phyloP scores from a whole-genome alignment of 2,797 vertebrate genomes.

The Hirundo rustica region DNA sequence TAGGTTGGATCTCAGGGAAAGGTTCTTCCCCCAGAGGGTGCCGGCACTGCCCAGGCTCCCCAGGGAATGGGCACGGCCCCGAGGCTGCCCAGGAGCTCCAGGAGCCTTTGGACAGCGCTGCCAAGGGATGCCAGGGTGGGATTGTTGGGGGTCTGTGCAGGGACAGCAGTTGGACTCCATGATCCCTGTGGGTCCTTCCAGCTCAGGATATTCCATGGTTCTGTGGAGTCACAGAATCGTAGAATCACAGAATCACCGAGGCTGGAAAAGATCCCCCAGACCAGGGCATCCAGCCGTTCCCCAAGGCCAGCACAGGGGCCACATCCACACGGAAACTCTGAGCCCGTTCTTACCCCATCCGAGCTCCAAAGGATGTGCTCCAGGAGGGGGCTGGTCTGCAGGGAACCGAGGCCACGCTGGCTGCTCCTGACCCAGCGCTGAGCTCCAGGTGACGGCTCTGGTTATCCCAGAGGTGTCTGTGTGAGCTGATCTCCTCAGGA shows the following conservation, averaged over 20 bases:
- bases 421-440: not conserved
- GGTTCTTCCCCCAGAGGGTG: not conserved
- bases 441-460: not conserved
- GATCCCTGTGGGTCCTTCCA: not conserved
- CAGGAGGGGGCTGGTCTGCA: not conserved
- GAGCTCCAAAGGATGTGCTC: not conserved
- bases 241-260: not conserved
- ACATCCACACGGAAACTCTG: not conserved
- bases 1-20: not conserved
- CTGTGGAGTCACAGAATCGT: not conserved
- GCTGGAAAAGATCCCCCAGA: not conserved
- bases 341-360: fast-evolving
- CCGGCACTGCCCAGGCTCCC: not conserved
- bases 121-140: not conserved
- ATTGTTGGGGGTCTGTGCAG: not conserved
- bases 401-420: fast-evolving
- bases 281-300: fast-evolving
- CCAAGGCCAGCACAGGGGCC: not conserved
- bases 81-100: too few species aligned
- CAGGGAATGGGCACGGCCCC: not conserved
- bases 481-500: not conserved
- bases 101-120: fast-evolving
- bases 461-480: fast-evolving
- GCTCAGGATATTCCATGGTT: not conserved
- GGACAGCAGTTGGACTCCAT: fast-evolving